Conservation (phyloP, 1,140 invertebrate genomes). For the Leptinotarsa lineolata region DNA sequence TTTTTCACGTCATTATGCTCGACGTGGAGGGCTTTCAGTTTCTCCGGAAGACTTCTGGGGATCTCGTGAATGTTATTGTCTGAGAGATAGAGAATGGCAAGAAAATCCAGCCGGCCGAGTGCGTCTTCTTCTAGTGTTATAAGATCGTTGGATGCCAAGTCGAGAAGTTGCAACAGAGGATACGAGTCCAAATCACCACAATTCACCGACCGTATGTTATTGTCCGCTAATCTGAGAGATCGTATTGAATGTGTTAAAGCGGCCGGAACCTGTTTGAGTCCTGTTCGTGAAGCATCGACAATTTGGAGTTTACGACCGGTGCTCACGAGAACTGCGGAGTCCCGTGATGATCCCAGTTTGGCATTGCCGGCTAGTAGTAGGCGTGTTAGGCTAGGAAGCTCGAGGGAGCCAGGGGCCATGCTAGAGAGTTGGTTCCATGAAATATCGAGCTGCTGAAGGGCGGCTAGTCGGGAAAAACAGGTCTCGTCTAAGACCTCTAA, state of each 20-base stretch:
- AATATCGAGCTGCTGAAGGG: conserved; percentile 78
- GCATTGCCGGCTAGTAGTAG: conserved; percentile 76
- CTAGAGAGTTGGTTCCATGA: conserved; percentile 75
- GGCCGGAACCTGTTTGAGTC: conserved; percentile 78
- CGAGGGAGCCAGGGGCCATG: conserved; percentile 72
- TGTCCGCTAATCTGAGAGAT: conserved; percentile 77
- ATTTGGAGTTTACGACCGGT: conserved; percentile 74
- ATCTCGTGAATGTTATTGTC: conserved; percentile 72
- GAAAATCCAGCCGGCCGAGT: conserved; percentile 76
- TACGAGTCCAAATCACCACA: conserved; percentile 90
- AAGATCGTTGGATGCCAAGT: conserved; percentile 80
- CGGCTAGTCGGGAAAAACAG: conserved; percentile 67
- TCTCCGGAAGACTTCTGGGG: conserved; percentile 69
- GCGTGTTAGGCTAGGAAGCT: conserved; percentile 76
- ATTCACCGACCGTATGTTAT: conserved; percentile 65
- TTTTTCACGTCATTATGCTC: conserved; percentile 66
- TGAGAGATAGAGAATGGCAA: conserved; percentile 78
- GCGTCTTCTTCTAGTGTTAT: conserved; percentile 82
- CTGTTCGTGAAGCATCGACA: conserved; percentile 81
- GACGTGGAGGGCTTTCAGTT: conserved; percentile 65
- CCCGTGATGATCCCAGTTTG: conserved; percentile 62
- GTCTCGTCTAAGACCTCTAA: conserved; percentile 62
- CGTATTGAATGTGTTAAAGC: conserved; percentile 82
- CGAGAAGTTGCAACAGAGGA: conserved; percentile 77
- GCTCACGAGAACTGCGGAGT: conserved; percentile 67